Percentiles rank a stretch among this genome's conserved stretches.
Evolutionary conservation across 2,888 invertebrate genomes (phyloP).

Genomic region (Caenorhabditis sulstoni): DNA sequence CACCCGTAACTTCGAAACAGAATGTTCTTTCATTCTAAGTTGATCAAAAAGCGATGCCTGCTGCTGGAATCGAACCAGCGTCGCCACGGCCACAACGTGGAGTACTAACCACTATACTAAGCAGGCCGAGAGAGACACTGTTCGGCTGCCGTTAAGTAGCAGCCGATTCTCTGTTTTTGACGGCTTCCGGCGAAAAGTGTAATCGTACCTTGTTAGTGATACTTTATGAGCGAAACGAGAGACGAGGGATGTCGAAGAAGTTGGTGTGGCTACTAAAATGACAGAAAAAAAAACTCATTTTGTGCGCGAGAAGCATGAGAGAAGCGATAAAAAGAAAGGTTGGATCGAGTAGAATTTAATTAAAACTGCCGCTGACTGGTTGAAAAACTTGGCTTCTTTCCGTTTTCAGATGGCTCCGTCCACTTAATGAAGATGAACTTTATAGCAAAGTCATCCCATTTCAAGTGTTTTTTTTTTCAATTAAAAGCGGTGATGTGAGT

Average conservation of each 20-base stretch:
- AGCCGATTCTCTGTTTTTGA: not conserved
- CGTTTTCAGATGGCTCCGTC: slow-evolving; percentile 12
- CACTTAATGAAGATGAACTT: slow-evolving; percentile 40
- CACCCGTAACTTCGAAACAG: slow-evolving; percentile 7
- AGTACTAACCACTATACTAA: slow-evolving; percentile 79
- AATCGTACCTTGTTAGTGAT: slow-evolving; percentile 30
- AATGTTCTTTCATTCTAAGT: not conserved
- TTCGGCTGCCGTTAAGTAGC: not conserved
- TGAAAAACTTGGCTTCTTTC: not conserved
- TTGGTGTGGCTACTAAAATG: not conserved
- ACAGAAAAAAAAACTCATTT: slow-evolving; percentile 29
- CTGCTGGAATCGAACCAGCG: slow-evolving; percentile 75
- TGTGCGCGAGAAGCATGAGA: slow-evolving; percentile 1
- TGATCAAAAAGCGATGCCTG: slow-evolving; percentile 47
- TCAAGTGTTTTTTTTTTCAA: slow-evolving; percentile 3
- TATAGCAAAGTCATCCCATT: slow-evolving; percentile 3
- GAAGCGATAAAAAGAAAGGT: slow-evolving; percentile 7
- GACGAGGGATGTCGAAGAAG: not conserved
- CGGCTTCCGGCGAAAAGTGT: slow-evolving; percentile 16
- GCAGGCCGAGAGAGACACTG: slow-evolving; percentile 47
- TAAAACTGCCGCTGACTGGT: slow-evolving; percentile 14
- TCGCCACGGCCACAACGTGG: slow-evolving; percentile 78
- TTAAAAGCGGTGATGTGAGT: slow-evolving; percentile 1
- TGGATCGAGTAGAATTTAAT: slow-evolving; percentile 45
- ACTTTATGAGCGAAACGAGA: slow-evolving; percentile 38